phyloP scores from a whole-genome alignment of 1,140 invertebrate genomes.

The Dolichoris vasculosae region DNA sequence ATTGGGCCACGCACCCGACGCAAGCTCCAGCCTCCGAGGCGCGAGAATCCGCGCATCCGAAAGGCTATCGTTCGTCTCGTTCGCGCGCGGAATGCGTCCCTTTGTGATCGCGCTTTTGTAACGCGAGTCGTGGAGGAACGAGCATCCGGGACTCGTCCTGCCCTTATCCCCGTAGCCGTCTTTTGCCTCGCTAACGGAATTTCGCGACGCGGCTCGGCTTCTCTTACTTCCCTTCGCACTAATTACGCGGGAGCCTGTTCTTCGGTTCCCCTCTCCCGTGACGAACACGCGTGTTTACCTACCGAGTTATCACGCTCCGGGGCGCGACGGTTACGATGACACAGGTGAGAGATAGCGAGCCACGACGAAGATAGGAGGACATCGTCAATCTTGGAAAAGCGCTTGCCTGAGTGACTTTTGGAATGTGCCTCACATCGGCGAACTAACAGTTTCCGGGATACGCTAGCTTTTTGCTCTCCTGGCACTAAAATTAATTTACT shows the following conservation, averaged over 20 bases:
- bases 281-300: too few relatives aligned
- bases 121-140: background rate
- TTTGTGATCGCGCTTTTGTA: slow-evolving; percentile 43
- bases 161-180: background rate
- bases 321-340: background rate
- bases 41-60: too few relatives aligned
- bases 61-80: too few relatives aligned
- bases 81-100: background rate
- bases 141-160: background rate
- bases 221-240: background rate
- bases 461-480: background rate
- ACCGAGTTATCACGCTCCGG: slow-evolving; percentile 7
- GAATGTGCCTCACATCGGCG: background rate
- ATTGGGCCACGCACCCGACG: background rate
- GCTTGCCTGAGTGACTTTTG: slow-evolving; percentile 28
- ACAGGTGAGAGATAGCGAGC: too few relatives aligned
- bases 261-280: too few relatives aligned
- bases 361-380: background rate
- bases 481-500: slow-evolving; percentile 10
- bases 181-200: background rate
- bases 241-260: background rate
- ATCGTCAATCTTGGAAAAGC: background rate
- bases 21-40: background rate
- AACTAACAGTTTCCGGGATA: slow-evolving; percentile 6
- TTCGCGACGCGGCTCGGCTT: background rate